These are phyloP conservation scores for Dendrocopos noguchii DNA, from an alignment of 2,113 vertebrate genomes.

Conservation along the genomic window DNA sequence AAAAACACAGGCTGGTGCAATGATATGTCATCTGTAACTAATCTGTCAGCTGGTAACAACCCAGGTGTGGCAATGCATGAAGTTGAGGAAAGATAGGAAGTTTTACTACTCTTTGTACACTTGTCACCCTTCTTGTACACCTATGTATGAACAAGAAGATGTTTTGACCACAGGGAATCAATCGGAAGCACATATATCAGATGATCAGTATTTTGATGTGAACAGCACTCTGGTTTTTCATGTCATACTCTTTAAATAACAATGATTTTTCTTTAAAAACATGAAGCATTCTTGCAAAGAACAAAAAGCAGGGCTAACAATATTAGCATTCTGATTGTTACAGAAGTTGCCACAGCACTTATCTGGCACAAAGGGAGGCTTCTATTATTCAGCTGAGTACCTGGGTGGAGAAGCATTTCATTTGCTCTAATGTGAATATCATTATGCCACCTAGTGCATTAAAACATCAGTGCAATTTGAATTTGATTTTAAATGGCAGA, in stretches of 20 bases:
- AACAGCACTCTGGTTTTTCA: not conserved
- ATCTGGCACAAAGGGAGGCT: not conserved
- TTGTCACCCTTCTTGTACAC: not conserved
- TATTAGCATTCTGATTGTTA: not conserved
- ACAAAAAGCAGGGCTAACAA: not conserved
- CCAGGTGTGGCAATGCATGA: not conserved
- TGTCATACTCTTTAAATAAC: not conserved
- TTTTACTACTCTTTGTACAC: not conserved
- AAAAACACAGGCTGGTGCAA: not conserved
- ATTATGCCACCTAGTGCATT: slow-evolving; percentile 47
- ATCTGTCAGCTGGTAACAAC: not conserved
- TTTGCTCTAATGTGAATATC: slow-evolving; percentile 9
- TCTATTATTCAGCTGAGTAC: not conserved
- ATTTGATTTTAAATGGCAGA: not conserved
- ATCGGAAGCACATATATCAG: not conserved
- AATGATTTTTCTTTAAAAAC: not conserved
- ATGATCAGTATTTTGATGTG: not conserved
- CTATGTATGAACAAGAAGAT: not conserved
- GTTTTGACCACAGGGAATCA: not conserved
- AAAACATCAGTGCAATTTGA: slow-evolving; percentile 14
- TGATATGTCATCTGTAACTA: not conserved
- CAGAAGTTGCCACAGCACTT: not conserved
- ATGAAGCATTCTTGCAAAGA: not conserved
- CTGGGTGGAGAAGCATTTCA: not conserved
- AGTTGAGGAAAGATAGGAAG: not conserved